Base-by-base conservation (phyloP, 2,113 vertebrate genomes). In the Cottus gobio region DNA sequence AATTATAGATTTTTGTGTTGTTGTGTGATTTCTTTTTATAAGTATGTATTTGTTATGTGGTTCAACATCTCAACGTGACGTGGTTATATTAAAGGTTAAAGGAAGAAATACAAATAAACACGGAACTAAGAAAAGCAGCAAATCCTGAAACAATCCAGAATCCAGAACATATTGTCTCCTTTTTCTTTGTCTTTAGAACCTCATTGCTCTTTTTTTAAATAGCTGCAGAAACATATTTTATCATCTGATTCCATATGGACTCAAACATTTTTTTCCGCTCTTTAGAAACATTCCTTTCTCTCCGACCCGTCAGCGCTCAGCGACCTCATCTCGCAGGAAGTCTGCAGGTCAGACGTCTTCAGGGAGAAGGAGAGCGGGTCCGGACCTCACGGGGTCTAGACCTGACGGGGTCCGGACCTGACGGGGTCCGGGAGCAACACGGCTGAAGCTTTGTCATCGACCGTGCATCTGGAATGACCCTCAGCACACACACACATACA, bases 391-490 rank as follows among this genome's bases (percentile, higher is more conserved):
- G 1, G 30, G 44, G 16, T 12, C 48, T n/a, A n/a, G 30, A 31
- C 30, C 30, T 31, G 37, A 39, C n/a, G 1, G 30, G 44, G 16
- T 12, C 48, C 11, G 44, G 30, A 31, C 30, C 30, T 31, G 37
- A 39, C n/a, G 1, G 30, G 44, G 16, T 12, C 48, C 11, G 44
- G 61, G 54, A 18, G 58, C 69, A 24, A 8, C 5, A 4, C 2
- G 7, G 37, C 9, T 15, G 39, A 37, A 31, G 58, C 69, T 61
- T 60, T 77, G 48, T 75, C 58, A 82, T 85, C 60, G 11, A 5
- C 37, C 46, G 31, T 77, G 80, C 85, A 65, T 85, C 65, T 70
- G 48, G 37, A 75, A n/a, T n/a, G n/a, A n/a, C n/a, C n/a, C n/a
- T n/a, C n/a, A n/a, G n/a, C n/a, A n/a, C n/a, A n/a, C n/a, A n/a